A percentile compares a stretch with the other conserved stretches of the same genome.
phyloP scores from a whole-genome alignment of 2,797 vertebrate genomes.

The Spea hammondii region DNA sequence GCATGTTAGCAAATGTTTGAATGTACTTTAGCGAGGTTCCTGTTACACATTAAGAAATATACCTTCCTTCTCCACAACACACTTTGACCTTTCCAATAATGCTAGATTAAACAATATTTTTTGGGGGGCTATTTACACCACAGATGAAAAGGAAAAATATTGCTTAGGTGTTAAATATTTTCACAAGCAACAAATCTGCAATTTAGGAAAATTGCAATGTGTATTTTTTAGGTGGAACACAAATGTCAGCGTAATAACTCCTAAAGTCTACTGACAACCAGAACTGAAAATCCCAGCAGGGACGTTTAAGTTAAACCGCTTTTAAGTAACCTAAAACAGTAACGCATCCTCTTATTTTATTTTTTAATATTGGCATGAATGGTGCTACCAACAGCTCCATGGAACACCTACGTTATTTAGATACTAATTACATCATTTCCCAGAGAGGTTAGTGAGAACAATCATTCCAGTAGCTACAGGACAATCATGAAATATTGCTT shows the following conservation, averaged over 20 bases:
- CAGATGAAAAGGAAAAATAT: constrained; percentile 65
- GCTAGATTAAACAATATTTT: constrained; percentile 65
- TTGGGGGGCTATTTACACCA: constrained; percentile 65
- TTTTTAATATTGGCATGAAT: too few relatives aligned
- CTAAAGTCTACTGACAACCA: constrained; percentile 67
- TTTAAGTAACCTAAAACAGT: constrained; percentile 65
- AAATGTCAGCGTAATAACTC: constrained; percentile 70
- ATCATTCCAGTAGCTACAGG: too few relatives aligned
- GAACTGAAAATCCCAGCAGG: constrained; percentile 65
- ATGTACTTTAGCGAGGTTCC: constrained; percentile 51
- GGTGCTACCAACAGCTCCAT: not conserved
- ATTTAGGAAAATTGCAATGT: constrained; percentile 59
- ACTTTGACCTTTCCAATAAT: constrained; percentile 68
- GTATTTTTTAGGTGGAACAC: constrained; percentile 62
- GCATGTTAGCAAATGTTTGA: constrained; percentile 54
- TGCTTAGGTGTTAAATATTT: constrained; percentile 70
- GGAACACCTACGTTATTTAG: not conserved
- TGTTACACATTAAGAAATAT: constrained; percentile 52
- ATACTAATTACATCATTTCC: too few relatives aligned
- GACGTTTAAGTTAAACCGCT: constrained; percentile 69
- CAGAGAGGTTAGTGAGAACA: too few relatives aligned
- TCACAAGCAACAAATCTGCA: constrained; percentile 64
- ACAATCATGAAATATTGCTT: too few relatives aligned
- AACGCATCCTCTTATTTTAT: constrained; percentile 1
- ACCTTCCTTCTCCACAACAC: constrained; percentile 38